A percentile compares a stretch with the other conserved stretches of the same genome.
These are phyloP conservation scores for Gulo gulo DNA, from an alignment of 2,113 vertebrate species.

Conservation along the genomic window DNA sequence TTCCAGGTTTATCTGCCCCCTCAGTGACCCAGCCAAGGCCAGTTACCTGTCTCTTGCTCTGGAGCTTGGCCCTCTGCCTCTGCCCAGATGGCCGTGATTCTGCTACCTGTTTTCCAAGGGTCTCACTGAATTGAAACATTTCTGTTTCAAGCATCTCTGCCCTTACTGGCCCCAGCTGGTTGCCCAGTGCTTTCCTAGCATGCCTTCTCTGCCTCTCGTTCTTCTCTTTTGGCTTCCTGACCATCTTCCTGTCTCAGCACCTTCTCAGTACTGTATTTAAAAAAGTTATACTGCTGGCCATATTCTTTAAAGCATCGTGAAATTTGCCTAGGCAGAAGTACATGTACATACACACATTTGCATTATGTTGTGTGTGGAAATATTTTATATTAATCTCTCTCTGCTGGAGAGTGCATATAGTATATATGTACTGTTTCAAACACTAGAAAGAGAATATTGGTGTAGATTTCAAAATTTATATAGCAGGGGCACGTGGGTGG, in stretches of 20 bases:
- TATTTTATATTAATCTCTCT: background rate
- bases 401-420: background rate
- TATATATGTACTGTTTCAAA: background rate
- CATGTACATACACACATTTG: background rate
- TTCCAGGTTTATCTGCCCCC: background rate
- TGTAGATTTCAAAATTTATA: background rate
- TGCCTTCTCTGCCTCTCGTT: background rate
- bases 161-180: background rate
- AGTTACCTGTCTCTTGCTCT: background rate
- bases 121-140: too few relatives aligned
- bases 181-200: fast-evolving
- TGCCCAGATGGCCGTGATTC: background rate
- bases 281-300: background rate
- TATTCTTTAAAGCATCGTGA: background rate
- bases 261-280: background rate
- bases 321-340: background rate
- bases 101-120: background rate
- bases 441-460: background rate
- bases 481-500: background rate
- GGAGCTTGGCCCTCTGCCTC: background rate
- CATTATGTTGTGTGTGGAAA: background rate
- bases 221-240: background rate
- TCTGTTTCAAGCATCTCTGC: background rate
- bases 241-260: too few relatives aligned
- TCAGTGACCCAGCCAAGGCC: background rate